Evolutionary conservation across 2,797 vertebrate species (phyloP).

Genomic region (Parauchenoglanis punctatus): DNA sequence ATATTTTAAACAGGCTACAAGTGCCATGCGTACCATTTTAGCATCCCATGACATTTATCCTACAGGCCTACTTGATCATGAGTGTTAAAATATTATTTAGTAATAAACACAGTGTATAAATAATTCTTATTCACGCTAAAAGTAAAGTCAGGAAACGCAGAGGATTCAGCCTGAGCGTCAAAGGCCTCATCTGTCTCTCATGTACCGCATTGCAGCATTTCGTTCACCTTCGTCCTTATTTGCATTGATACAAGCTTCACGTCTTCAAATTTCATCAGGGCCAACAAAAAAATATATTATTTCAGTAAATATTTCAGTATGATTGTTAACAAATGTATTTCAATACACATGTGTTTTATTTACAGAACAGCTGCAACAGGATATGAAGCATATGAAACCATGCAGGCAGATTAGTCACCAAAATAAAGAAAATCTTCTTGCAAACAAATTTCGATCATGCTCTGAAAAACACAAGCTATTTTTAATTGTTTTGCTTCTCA

Average conservation of each 20-base stretch:
- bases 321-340: neutral
- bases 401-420: neutral
- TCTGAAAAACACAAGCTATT: neutral
- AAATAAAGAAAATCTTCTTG: neutral
- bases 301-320: neutral
- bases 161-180: neutral
- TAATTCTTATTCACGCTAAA: neutral
- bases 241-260: slow-evolving; percentile 67
- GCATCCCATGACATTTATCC: neutral
- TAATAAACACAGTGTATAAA: neutral
- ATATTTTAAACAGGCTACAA: neutral
- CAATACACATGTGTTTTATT: neutral
- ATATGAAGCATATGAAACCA: neutral
- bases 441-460: neutral
- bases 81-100: neutral
- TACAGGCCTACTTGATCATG: neutral
- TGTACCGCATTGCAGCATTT: slow-evolving; percentile 80
- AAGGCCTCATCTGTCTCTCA: slow-evolving; percentile 44
- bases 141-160: neutral
- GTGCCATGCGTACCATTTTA: neutral
- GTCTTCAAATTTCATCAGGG: slow-evolving; percentile 53
- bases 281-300: neutral
- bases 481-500: neutral
- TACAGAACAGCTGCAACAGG: neutral
- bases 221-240: slow-evolving; percentile 70